Evolutionary conservation across 2,888 invertebrate genomes (phyloP), one percentile per base, ranked within the genome.

Genomic region (Nephrotoma guestfalica): DNA sequence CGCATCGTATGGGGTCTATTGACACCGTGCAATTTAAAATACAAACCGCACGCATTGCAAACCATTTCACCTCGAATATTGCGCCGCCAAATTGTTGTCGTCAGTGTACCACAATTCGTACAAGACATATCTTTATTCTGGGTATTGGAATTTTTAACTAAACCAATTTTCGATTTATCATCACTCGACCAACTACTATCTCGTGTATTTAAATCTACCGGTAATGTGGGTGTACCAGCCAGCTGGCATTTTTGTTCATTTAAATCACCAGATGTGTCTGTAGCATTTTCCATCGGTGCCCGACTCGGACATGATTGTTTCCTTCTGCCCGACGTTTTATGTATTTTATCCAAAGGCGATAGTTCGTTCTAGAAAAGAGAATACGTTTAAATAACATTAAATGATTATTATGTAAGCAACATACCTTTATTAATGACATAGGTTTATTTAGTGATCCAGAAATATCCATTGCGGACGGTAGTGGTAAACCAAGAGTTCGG

Each of bases 11-110:
- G 94, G 41, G 98, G 98, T 87, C 98, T 94, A 91, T 97, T 97
- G 86, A 98, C 96, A 88, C 97, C 97, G 92, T 99, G 99, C 89
- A 99, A 93, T 92, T 99, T 99, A 93, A 95, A 99, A 93, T 99
- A 99, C 51, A 99, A 94, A 0, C 99, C 99, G 91, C 99, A 99
- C 71, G 99, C 99, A 92, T 99, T 99, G 92, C 99, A 99, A 87
- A 99, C 99, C 94, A 99, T 98, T 93, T 99, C 98, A 2, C 99
- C 99, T 90, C 97, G 95, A 90, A 97, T 95, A 92, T 99, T 99
- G 89, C 99, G 94, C 89, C 99, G 93, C 99, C 99, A 99, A 88
- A 99, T 96, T 0, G 99, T 99, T 87, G 99, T 99, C 57, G 97
- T 98, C 91, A 96, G 95, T n/a, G 99, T 99, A 88, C 97, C 96